Evolutionary conservation across 2,113 vertebrate species (phyloP), one percentile per base, ranked within the genome.

Genomic region (Piprites chloris): DNA sequence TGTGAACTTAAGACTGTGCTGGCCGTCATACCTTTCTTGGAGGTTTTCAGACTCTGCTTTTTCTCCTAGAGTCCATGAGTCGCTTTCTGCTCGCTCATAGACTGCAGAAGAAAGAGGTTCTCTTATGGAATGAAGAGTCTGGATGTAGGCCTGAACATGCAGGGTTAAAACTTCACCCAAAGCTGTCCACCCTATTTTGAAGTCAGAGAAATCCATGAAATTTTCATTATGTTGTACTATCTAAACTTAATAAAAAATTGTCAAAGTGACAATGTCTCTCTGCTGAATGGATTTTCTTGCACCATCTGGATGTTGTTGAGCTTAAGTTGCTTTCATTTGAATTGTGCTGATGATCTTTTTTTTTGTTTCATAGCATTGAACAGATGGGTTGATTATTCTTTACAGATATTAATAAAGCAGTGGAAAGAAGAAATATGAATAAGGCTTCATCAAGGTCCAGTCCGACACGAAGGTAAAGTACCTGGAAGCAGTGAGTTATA

Each of bases 351-450:
- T 93, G 96, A 97, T 98, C 87, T 98, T 96, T 93, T 97, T 98
- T 98, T 98, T 98, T 98, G 95, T 98, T 98, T 96, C 98, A 42
- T 98, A 98, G 98, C 97, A 98, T 99, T 99, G 99, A 99, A 99
- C 98, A 98, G 99, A 99, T 99, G 99, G 99, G 99, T 99, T 99
- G 99, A 99, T 99, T 99, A 98, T 98, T 99, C 99, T 99, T 99
- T 99, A 99, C 99, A 99, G 99, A 99, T 99, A 99, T 99, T 99
- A 99, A 99, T 98, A 99, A 99, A 99, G 99, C 99, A 98, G 98
- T 98, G 98, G 99, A 99, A 98, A 98, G 99, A 99, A 99, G 99
- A 98, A 99, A 99, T 98, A 98, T 98, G 98, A 98, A 98, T 99
- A 99, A 99, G 98, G 98, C 98, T 98, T 98, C 98, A 98, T 97